Conservation (phyloP, 2,797 vertebrate species). For the Hafferia zeledoni region DNA sequence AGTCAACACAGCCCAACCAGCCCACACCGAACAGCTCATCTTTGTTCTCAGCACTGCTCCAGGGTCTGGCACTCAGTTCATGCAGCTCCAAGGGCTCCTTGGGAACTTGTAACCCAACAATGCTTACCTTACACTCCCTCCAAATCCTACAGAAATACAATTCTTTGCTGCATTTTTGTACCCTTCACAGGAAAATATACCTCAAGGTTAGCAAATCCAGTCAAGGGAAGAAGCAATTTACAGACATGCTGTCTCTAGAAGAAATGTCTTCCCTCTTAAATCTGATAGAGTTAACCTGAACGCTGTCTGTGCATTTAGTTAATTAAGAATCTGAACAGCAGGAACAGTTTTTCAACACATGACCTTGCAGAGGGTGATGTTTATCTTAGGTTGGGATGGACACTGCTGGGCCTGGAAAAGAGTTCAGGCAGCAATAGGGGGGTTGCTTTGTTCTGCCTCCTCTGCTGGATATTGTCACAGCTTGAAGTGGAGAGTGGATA, state of each 20-base stretch:
- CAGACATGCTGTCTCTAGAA: rapidly evolving
- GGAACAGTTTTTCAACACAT: not conserved
- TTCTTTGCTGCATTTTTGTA: not conserved
- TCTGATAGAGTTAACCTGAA: not conserved
- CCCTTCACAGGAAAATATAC: not conserved
- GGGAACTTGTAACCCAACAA: no score
- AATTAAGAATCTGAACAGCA: not conserved
- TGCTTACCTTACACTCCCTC: not conserved
- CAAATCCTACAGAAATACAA: not conserved
- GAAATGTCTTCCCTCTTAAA: not conserved
- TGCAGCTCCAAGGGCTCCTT: no score
- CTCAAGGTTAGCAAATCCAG: not conserved
- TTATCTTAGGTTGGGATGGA: not conserved
- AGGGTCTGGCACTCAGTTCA: no score
- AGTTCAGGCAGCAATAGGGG: not conserved
- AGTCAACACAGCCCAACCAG: no score
- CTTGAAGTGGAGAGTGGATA: not conserved
- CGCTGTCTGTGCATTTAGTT: not conserved
- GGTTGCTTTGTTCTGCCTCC: not conserved
- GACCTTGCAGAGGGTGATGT: not conserved
- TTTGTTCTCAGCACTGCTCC: no score
- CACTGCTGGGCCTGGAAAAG: not conserved
- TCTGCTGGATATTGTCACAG: not conserved
- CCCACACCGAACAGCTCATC: no score
- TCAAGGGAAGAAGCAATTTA: not conserved